Evolutionary conservation across 1,140 invertebrate genomes (phyloP), one percentile per base, ranked within the genome.

Genomic region (Drosophila lacertosa): DNA sequence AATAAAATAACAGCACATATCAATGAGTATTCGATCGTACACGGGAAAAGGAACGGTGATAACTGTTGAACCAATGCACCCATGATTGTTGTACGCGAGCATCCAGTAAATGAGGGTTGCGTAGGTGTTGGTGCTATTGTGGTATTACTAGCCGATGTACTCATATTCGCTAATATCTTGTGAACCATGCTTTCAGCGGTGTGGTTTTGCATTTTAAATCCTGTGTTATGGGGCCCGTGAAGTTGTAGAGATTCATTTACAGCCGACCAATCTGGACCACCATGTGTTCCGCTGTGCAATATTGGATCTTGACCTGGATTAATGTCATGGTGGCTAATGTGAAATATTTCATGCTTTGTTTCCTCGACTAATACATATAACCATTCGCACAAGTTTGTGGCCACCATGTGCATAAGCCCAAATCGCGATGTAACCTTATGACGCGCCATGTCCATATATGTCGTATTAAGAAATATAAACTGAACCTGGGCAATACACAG

Each of bases 401-500:
- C 97, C 53, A 96, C 95, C 42, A 98, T 94, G 91, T 98, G 97
- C 97, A 98, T 98, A 48, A 98, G 92, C 4, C 97, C 97, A 89
- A 98, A 97, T 44, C 97, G 93, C 1, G 97, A 96, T 24, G 97
- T 93, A 2, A 97, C 95, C 93, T 98, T 98, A 92, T 97, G 97
- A 55, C 96, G 95, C 75, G 97, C 96, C 81, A 98, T 97, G 79
- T 97, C 97, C 74, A 91, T 69, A 51, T 89, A 91, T 3, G 90
- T 91, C 15, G 90, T 91, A 45, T 91, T 91, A 0, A 91, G 57
- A 29, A 91, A 98, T 70, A 98, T 97, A 89, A 98, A 98, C 89
- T 98, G 97, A 94, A 98, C 97, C 91, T 98, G 97, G 91, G 96
- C 95, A 83, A 98, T 98, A 13, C 96, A 97, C 91, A 98, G 96